Base-by-base conservation (phyloP, 2,888 invertebrate species). In the Acrobeloides nanus region DNA sequence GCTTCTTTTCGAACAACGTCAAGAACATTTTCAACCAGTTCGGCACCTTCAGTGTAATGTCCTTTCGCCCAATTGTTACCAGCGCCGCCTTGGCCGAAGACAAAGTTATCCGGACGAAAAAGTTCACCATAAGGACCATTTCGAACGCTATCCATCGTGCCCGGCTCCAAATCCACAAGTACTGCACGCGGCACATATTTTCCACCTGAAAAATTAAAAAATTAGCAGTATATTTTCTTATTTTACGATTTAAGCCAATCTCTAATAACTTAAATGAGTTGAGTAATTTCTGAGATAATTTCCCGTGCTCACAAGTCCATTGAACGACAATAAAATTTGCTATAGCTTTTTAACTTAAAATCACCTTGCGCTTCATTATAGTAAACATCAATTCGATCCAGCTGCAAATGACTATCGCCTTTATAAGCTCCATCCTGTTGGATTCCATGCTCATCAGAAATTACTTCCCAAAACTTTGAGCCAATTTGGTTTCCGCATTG, bases 111-210 rank as follows among this genome's bases (percentile, higher is more conserved):
- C 17, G 90, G 90, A 55, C 89, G 80, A 81, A 89, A 90, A 72
- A 92, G 84, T 76, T 88, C 83, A 21, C 88, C 88, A 78, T 87
- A 90, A n/a, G 89, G 86, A 53, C 89, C 89, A 1, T 88, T 86
- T 59, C 89, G 82, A 57, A 93, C 89, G 0, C 89, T 87, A 78
- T 93, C 92, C 90, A 93, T 92, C 68, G 90, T 92, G 62, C 92
- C 92, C 41, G 92, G 92, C 78, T 93, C 92, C 74, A 93, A 79
- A 75, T 93, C 92, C 62, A 92, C 86, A 57, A 93, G 82, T 74
- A 92, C 84, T 68, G 89, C 89, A 59, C 90, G 81, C 10, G 90
- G 90, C 51, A 92, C 90, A 78, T 89, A 92, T 79, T 89, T 90
- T 66, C 87, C 88, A 43, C 86, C 87, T 65, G 48, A n/a, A n/a